Percentiles rank a stretch among this genome's conserved stretches.
Conservation (phyloP, 1,140 invertebrate genomes). For the Nymphalis io region DNA sequence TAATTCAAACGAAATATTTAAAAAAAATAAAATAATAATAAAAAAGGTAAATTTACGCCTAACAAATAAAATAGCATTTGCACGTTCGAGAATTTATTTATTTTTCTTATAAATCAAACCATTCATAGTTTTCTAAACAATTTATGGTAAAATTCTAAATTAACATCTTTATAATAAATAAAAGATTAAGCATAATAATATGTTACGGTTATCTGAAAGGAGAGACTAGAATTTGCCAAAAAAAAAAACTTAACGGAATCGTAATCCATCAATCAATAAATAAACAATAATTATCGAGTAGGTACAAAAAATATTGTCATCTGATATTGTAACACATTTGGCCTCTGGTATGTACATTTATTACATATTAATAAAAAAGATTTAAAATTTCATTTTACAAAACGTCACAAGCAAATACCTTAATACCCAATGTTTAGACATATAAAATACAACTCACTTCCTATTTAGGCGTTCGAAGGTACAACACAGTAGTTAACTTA, state of each 20-base stretch:
- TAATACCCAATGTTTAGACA: too few relatives aligned
- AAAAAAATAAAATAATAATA: too few relatives aligned
- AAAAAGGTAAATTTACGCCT: not conserved
- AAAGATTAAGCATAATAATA: too few relatives aligned
- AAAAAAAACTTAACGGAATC: not conserved
- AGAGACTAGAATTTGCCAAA: not conserved
- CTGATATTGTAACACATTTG: not conserved
- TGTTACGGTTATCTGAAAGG: not conserved
- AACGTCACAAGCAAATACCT: too few relatives aligned
- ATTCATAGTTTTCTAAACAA: not conserved
- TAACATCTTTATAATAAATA: too few relatives aligned
- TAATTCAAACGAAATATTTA: too few relatives aligned
- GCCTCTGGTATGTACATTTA: not conserved
- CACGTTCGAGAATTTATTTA: not conserved
- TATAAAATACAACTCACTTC: too few relatives aligned
- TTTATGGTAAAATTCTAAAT: not conserved
- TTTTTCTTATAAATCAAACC: not conserved
- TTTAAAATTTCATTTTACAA: not conserved
- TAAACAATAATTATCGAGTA: not conserved
- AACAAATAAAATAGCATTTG: slow-evolving; percentile 4
- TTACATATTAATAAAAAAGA: not conserved
- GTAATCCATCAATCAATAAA: not conserved
- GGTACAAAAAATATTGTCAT: not conserved
- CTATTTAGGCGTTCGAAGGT: too few relatives aligned
- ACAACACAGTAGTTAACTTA: too few relatives aligned